Percentiles rank a stretch among this genome's conserved stretches.
Evolutionary conservation across 2,113 vertebrate genomes (phyloP).

Genomic region (Xiphorhynchus elegans): DNA sequence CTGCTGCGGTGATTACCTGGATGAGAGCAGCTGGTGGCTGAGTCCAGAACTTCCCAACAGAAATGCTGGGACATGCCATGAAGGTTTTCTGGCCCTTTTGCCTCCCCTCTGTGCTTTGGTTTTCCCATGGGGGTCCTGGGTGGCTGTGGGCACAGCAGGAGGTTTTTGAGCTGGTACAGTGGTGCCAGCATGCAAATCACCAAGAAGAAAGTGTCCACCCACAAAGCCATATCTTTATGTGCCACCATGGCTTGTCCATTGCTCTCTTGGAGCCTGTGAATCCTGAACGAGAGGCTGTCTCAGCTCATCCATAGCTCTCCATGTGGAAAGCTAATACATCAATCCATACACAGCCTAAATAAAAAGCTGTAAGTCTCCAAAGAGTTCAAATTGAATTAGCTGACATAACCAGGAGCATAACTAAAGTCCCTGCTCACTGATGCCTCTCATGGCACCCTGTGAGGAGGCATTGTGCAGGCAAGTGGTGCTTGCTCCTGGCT

Average conservation of each 20-base stretch:
- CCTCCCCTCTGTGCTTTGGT: fast-evolving
- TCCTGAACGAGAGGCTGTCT: background rate
- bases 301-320: background rate
- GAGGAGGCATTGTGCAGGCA: background rate
- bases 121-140: background rate
- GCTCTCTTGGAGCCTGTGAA: fast-evolving
- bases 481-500: background rate
- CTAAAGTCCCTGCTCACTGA: background rate
- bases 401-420: background rate
- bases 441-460: background rate
- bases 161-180: background rate
- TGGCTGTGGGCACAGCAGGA: background rate
- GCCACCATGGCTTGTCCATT: fast-evolving
- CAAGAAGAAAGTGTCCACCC: no score
- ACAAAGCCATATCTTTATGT: background rate
- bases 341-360: background rate
- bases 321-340: background rate
- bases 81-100: background rate
- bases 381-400: background rate
- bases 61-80: background rate
- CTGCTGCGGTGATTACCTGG: fast-evolving
- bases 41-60: background rate
- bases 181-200: background rate
- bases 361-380: background rate
- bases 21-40: background rate